Conservation (phyloP, 2,113 vertebrate species). For the Xerus inauris region DNA sequence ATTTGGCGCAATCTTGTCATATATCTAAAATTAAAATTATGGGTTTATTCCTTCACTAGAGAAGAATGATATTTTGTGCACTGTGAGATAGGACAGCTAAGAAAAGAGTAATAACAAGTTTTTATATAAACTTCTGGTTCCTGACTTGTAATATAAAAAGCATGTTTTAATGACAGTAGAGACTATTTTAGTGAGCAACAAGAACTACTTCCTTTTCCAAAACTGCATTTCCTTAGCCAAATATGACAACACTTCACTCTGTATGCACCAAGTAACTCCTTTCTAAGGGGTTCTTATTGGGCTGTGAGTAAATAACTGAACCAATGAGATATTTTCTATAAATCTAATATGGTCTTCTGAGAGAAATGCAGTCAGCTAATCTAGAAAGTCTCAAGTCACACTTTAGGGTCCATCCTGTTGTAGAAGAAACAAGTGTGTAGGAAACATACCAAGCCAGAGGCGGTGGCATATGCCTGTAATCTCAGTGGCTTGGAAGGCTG, state of each 20-base stretch:
- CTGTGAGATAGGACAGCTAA: neutral
- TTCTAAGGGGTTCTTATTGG: neutral
- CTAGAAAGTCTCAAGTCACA: neutral
- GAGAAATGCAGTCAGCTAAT: neutral
- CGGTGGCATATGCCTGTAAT: too few relatives aligned
- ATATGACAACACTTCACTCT: neutral
- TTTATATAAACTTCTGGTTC: neutral
- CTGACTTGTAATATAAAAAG: neutral
- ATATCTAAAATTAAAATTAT: slow-evolving; percentile 44
- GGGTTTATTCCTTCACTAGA: slow-evolving; percentile 31
- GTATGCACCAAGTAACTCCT: neutral
- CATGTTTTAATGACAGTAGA: neutral
- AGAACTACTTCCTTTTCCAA: neutral
- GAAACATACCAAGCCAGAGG: neutral
- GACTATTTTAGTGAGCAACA: slow-evolving; percentile 21
- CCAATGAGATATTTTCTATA: neutral
- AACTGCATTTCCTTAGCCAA: slow-evolving; percentile 19
- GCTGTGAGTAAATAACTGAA: neutral
- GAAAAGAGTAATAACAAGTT: neutral
- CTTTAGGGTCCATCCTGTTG: neutral
- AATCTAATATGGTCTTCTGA: neutral
- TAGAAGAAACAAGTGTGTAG: neutral
- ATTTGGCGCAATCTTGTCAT: neutral
- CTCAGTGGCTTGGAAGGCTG: too few relatives aligned
- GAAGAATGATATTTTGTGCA: neutral